Evolutionary conservation across 2,797 vertebrate species (phyloP).

Genomic region (Erethizon dorsatum): DNA sequence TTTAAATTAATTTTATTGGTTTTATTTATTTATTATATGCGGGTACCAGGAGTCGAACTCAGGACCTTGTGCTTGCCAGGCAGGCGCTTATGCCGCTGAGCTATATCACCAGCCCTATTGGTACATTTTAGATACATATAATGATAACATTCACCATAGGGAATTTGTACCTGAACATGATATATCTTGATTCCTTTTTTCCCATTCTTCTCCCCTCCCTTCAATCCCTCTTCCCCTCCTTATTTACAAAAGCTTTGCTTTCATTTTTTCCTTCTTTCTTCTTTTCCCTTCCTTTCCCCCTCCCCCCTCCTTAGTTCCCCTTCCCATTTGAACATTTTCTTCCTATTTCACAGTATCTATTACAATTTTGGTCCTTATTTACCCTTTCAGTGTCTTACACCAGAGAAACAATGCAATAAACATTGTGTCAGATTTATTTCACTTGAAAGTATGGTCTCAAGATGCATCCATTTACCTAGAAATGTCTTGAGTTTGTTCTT

Average conservation of each 20-base stretch:
- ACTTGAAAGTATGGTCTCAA: neutral
- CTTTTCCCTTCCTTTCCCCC: neutral
- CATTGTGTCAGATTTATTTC: neutral
- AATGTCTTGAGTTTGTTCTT: neutral
- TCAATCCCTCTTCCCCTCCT: neutral
- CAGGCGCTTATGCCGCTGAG: no score
- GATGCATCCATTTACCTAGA: neutral
- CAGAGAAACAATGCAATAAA: neutral
- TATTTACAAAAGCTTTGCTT: conserved; percentile 35
- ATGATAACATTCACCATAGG: neutral
- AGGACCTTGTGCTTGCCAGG: no score
- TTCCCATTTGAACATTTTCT: neutral
- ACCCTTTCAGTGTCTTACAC: neutral
- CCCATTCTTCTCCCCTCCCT: neutral
- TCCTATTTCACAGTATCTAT: neutral
- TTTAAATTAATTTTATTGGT: conserved; percentile 43
- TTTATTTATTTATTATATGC: no score
- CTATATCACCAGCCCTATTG: no score
- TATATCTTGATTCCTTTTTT: neutral
- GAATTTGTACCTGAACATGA: neutral
- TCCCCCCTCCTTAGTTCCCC: neutral
- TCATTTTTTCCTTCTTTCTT: neutral
- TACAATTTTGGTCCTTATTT: neutral
- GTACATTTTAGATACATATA: neutral
- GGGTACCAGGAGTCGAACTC: no score